Percentiles rank a stretch among this genome's conserved stretches.
Conservation (phyloP, 2,888 invertebrate species). For the Xestobium rufovillosum region DNA sequence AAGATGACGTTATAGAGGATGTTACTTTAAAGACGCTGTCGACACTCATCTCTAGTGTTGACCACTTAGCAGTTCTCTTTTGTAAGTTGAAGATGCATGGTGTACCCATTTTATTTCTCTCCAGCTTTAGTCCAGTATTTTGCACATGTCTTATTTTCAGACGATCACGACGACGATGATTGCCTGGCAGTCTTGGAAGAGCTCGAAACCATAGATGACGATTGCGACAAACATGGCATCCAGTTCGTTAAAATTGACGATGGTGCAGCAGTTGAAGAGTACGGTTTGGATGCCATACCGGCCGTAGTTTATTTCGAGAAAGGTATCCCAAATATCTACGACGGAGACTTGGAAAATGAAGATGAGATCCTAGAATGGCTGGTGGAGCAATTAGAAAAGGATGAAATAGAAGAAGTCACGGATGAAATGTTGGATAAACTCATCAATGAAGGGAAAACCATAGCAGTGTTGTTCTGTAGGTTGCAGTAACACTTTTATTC, state of each 20-base stretch:
- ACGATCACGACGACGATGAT: slow-evolving; percentile 84
- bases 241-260: slow-evolving; percentile 92
- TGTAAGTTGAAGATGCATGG: slow-evolving; percentile 56
- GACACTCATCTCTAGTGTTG: slow-evolving; percentile 81
- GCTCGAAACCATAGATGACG: slow-evolving; percentile 88
- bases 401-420: slow-evolving; percentile 91
- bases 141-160: slow-evolving; percentile 45
- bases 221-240: slow-evolving; percentile 85
- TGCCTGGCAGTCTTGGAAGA: slow-evolving; percentile 79
- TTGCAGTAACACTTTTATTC: slow-evolving; percentile 19
- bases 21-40: slow-evolving; percentile 84
- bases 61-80: slow-evolving; percentile 86
- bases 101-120: neutral
- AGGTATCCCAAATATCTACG: slow-evolving; percentile 86
- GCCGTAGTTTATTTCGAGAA: slow-evolving; percentile 90
- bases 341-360: slow-evolving; percentile 83
- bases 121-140: too few relatives aligned
- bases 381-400: slow-evolving; percentile 77
- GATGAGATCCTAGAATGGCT: slow-evolving; percentile 85
- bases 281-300: slow-evolving; percentile 75
- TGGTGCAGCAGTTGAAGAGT: slow-evolving; percentile 71
- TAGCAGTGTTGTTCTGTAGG: slow-evolving; percentile 88
- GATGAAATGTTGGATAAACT: slow-evolving; percentile 89
- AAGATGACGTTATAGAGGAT: slow-evolving; percentile 90
- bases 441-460: slow-evolving; percentile 79